Conservation (phyloP, 2,797 vertebrate species). For the Netta rufina region DNA sequence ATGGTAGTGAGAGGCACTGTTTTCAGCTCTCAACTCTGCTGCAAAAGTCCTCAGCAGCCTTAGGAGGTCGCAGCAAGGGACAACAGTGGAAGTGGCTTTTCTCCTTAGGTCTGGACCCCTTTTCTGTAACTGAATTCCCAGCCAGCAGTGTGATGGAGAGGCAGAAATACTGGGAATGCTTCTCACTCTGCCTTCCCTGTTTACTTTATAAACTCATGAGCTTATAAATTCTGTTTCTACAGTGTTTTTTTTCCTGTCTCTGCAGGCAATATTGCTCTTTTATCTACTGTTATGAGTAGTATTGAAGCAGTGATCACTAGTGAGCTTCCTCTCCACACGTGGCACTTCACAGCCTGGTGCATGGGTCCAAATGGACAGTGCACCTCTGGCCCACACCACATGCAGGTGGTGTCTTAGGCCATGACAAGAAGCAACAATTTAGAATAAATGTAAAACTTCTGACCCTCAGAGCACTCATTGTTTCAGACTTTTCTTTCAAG, state of each 20-base stretch:
- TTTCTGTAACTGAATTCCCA: background rate
- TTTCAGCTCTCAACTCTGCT: background rate
- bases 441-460: background rate
- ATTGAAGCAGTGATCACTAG: background rate
- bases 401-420: accelerated
- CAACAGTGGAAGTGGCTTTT: background rate
- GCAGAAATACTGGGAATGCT: background rate
- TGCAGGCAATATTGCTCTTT: background rate
- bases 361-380: background rate
- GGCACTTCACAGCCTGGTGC: background rate
- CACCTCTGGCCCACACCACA: accelerated
- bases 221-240: background rate
- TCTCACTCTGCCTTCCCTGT: background rate
- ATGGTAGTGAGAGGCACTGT: background rate
- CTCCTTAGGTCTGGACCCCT: background rate
- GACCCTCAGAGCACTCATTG: background rate
- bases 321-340: background rate
- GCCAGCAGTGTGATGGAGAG: background rate
- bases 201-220: background rate
- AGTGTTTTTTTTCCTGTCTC: background rate
- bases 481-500: background rate
- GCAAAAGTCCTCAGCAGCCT: background rate
- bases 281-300: background rate
- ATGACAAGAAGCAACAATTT: background rate
- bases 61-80: background rate